phyloP scores from a whole-genome alignment of 1,140 invertebrate genomes.

The Mya arenaria region DNA sequence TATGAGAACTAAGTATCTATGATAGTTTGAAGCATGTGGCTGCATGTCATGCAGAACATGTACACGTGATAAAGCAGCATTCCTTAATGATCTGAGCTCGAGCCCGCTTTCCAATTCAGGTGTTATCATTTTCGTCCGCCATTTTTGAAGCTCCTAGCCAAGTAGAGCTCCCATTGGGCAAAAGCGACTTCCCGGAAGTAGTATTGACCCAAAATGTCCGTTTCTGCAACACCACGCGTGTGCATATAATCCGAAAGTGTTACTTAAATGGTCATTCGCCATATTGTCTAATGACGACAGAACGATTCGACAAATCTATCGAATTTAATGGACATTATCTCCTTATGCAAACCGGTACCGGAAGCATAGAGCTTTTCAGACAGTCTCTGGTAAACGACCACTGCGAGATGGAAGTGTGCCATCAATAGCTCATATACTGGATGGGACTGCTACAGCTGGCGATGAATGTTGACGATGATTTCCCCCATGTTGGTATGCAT shows the following conservation, averaged over 20 bases:
- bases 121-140: conserved; percentile 34
- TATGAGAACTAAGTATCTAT: conserved; percentile 18
- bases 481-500: conserved; percentile 82
- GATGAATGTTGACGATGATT: conserved; percentile 78
- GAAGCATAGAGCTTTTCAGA: not conserved
- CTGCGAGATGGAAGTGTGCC: conserved; percentile 82
- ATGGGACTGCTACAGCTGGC: conserved; percentile 82
- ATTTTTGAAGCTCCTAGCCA: conserved; percentile 45
- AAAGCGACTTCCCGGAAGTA: conserved; percentile 21
- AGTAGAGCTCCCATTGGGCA: not conserved
- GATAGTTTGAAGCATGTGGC: conserved; percentile 80
- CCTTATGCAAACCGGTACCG: conserved; percentile 2
- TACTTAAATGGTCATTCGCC: conserved; percentile 11
- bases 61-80: conserved; percentile 79
- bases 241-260: conserved; percentile 20
- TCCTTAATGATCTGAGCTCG: conserved; percentile 73
- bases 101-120: conserved; percentile 10
- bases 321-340: conserved; percentile 25
- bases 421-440: conserved; percentile 82
- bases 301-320: conserved; percentile 17
- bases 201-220: conserved; percentile 19
- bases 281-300: conserved; percentile 11
- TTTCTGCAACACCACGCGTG: conserved; percentile 15
- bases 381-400: conserved; percentile 77
- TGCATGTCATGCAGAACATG: conserved; percentile 80